These are phyloP conservation scores for Danio choprae DNA, from an alignment of 2,797 vertebrate species.

Conservation along the genomic window DNA sequence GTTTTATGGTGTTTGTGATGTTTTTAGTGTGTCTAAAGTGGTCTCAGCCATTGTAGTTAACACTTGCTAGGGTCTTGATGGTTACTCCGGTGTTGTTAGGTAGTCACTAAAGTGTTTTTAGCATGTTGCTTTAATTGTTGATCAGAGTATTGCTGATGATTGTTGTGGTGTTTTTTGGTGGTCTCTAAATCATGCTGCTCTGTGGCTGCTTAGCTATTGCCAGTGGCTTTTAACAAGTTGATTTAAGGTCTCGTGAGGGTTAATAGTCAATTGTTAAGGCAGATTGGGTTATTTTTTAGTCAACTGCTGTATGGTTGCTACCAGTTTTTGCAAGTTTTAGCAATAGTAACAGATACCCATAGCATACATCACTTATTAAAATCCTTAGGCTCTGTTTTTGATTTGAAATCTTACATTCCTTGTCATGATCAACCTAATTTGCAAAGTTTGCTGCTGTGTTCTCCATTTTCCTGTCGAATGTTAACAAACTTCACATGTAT, in stretches of 20 bases:
- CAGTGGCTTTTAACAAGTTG: too few relatives aligned
- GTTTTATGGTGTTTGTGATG: too few relatives aligned
- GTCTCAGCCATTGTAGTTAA: neutral
- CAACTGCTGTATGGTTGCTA: neutral
- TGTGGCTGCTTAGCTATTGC: neutral
- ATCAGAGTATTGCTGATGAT: too few relatives aligned
- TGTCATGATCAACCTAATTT: neutral
- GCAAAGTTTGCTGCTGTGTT: conserved; percentile 11
- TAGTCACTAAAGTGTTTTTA: too few relatives aligned
- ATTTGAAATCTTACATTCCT: neutral
- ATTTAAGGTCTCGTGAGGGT: neutral
- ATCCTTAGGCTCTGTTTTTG: neutral
- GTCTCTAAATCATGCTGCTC: neutral
- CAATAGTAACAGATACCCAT: neutral
- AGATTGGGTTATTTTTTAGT: neutral
- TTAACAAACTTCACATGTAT: conserved; percentile 39
- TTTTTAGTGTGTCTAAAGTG: too few relatives aligned
- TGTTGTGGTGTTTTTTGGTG: neutral
- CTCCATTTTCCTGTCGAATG: neutral
- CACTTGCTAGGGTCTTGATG: neutral
- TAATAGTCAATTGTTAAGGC: neutral
- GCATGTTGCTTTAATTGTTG: too few relatives aligned
- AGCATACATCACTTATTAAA: conserved; percentile 1
- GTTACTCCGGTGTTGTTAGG: neutral
- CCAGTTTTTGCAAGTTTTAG: neutral